Base-by-base conservation (phyloP, 2,888 invertebrate species). In the Callimorpha dominula region DNA sequence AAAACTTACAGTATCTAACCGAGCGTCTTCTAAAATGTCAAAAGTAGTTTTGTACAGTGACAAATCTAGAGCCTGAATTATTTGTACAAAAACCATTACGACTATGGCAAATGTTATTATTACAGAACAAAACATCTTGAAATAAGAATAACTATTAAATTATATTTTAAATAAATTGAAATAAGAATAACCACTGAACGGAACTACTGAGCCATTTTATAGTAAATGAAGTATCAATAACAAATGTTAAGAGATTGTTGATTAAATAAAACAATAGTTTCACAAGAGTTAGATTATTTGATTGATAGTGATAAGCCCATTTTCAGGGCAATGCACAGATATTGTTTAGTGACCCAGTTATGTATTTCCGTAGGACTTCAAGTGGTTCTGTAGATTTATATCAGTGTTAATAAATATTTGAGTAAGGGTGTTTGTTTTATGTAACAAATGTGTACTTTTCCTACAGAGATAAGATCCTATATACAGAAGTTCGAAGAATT, bases 1-100 rank as follows among this genome's bases (percentile, higher is more conserved):
- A 75, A 68, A 78, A 91, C 93, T 88, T 88, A 95, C 95, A 31
- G 94, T 92, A 75, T 94, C 94, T 75, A 95, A 88, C 49, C 85
- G 85, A 20, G 94, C 92, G 78, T 95, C 95, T 81, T 95, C 94
- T 62, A 92, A 82, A 74, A 94, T 83, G 71, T 85, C 87, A 3
- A 78, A 71, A 81, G 88, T 82, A 0, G 90, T 90, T 76, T 77
- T 74, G 68, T 73, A 52, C 52, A n/a, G 12, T 66, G 60, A 68
- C 52, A 69, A 67, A 40, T 78, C 75, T 8, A 67, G n/a, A 4
- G 81, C 68, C 40, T 66, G n/a, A 70, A 81, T 74, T 43, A 64
- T 73, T 70, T 73, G 63, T 40, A 57, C 50, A 60, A 78, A 50
- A n/a, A 67, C n/a, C 9, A 74, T 62, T 54, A 74, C 20, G 4